These are phyloP conservation scores for Muntiacus reevesi DNA, from an alignment of 2,113 vertebrate genomes.

Conservation along the genomic window DNA sequence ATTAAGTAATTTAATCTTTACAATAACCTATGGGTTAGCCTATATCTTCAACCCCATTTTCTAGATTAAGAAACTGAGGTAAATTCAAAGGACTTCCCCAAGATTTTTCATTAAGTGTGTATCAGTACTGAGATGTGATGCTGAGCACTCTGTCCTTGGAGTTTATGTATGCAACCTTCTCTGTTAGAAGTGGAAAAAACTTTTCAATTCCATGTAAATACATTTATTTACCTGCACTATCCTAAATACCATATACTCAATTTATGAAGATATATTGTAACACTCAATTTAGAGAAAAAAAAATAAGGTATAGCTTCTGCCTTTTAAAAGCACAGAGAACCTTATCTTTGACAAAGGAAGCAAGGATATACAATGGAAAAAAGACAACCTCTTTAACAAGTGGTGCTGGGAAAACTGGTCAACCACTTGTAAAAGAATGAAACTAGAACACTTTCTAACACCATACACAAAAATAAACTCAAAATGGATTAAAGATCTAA, in stretches of 20 bases:
- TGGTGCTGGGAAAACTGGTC: too few species aligned
- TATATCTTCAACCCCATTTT: not conserved
- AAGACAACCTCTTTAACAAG: too few species aligned
- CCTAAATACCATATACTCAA: not conserved
- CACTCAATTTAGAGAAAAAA: not conserved
- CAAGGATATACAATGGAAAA: too few species aligned
- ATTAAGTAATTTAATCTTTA: not conserved
- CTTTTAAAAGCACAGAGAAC: not conserved
- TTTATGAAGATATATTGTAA: not conserved
- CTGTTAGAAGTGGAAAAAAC: not conserved
- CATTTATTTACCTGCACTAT: not conserved
- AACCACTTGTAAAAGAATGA: too few species aligned
- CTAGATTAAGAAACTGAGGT: not conserved
- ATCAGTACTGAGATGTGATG: not conserved
- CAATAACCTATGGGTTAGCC: not conserved
- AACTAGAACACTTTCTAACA: too few species aligned
- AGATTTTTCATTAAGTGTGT: not conserved
- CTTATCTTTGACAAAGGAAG: too few species aligned
- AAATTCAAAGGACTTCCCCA: not conserved
- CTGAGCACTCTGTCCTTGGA: not conserved
- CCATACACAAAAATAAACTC: too few species aligned
- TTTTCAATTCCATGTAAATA: not conserved
- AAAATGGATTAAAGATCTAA: too few species aligned
- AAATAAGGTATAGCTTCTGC: not conserved
- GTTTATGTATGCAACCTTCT: not conserved